Base-by-base conservation (phyloP, 2,797 vertebrate species). In the Anabas testudineus region DNA sequence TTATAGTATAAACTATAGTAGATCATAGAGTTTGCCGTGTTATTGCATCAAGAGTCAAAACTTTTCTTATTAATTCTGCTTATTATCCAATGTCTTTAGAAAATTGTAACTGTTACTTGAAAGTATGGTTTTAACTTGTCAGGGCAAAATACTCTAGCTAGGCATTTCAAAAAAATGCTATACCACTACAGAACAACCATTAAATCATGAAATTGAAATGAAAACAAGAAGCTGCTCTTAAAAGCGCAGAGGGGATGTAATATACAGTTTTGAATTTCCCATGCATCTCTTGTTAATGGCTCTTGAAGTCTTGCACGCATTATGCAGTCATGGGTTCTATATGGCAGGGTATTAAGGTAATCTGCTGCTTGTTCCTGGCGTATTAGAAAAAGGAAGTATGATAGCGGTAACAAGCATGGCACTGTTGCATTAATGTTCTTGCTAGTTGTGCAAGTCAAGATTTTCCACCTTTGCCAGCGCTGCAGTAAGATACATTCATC, bases 251-350 rank as follows among this genome's bases (percentile, higher is more conserved):
- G 10, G 8, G n/a, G 42, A 32, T n/a, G 37, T 26, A 42, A 47
- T 26, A 16, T 34, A 15, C 19, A 46, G 54, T 19, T 46, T 13
- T 9, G 51, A 56, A 36, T 54, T 57, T 36, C 32, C 67, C 18
- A n/a, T 42, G 12, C 16, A 39, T 18, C 12, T 53, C 32, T 46
- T 10, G 49, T 57, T 43, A 45, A 28, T 43, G 7, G 34, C 43
- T 59, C n/a, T 4, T 18, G 3, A 18, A 58, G 72, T 86, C 47
- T 81, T 70, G 21, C 75, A 70, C 74, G 85, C 68, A 86, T 91
- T 88, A 85, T 5, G n/a, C 52, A 6, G 65, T 90, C 88, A 87
- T 90, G 88, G 88, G 88, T 87, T 84, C 46, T 74, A 80, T 79
- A 76, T 62, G 54, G 76, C 22, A 0, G 21, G 60, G 87, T 80